Base-by-base conservation (phyloP, 2,797 vertebrate genomes). In the Pempheris klunzingeri region DNA sequence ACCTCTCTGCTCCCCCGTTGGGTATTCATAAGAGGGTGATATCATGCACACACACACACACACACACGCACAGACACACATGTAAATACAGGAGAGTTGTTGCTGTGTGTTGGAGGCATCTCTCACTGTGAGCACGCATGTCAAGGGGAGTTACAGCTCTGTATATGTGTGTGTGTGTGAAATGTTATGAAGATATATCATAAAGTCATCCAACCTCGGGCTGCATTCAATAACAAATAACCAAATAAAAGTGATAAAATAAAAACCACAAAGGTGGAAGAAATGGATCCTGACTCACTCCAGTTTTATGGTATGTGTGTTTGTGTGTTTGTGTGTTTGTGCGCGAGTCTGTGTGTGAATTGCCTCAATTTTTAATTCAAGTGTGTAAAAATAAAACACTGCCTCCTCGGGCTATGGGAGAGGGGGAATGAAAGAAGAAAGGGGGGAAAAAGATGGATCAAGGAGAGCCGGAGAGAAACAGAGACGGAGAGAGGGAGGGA, bases 361-460 rank as follows among this genome's bases (percentile, higher is more conserved):
- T n/a, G n/a, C n/a, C 80, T 60, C 60, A 15, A 71, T 78, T 76
- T 88, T 87, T 87, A 84, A 86, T 90, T 87, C 55, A 49, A 79
- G 78, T 70, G 83, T 61, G 82, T 83, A 80, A 90, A 90, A 90
- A 89, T 87, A 88, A 89, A 85, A 81, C 64, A 44, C 76, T 61
- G 70, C 57, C 64, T 87, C 88, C 81, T 74, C 46, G 7, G 84
- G 88, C 68, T 8, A 55, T 36, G 74, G 39, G 44, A 59, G 74
- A 61, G 68, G 60, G 38, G 47, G 58, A 67, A 74, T 54, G 64
- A 53, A 67, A 66, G 81, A 71, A 70, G 76, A 82, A 83, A 73
- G 59, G 71, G 44, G 59, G 72, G 59, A n/a, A 32, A 57, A 38
- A 58, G 38, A 54, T 3, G 12, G 66, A 69, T 43, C 43, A 65